Evolutionary conservation across 2,888 invertebrate genomes (phyloP).

Genomic region (Mesoligia furuncula): DNA sequence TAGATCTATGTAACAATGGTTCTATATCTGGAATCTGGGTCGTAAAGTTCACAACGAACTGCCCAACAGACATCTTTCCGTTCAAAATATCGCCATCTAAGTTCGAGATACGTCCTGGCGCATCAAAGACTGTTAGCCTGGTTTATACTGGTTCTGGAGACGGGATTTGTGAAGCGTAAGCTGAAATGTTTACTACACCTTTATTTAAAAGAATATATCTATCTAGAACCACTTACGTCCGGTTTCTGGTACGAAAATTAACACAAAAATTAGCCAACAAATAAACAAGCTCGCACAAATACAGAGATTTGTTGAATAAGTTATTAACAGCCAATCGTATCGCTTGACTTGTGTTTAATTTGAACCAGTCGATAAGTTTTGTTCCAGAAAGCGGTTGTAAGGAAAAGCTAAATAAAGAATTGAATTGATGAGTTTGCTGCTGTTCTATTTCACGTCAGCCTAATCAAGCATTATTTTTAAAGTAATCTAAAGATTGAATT

Average conservation of each 20-base stretch:
- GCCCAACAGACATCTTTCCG: slow-evolving; percentile 68
- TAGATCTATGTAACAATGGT: slow-evolving; percentile 79
- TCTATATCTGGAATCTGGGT: slow-evolving; percentile 80
- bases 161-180: slow-evolving; percentile 77
- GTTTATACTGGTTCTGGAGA: slow-evolving; percentile 79
- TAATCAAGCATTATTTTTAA: not conserved
- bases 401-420: not conserved
- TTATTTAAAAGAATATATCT: not conserved
- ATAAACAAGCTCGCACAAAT: too few relatives aligned
- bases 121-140: slow-evolving; percentile 70
- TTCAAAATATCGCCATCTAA: slow-evolving; percentile 78
- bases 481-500: too few relatives aligned
- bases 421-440: not conserved
- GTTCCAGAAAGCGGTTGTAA: not conserved
- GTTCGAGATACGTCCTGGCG: slow-evolving; percentile 78
- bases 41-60: slow-evolving; percentile 71
- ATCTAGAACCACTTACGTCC: too few relatives aligned
- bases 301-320: too few relatives aligned
- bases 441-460: not conserved
- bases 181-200: slow-evolving; percentile 17
- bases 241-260: too few relatives aligned
- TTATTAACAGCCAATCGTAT: too few relatives aligned
- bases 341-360: too few relatives aligned
- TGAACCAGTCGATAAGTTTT: too few relatives aligned
- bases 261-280: too few relatives aligned